Evolutionary conservation across 2,797 vertebrate species (phyloP).

Genomic region (Mionectes olivaceus): DNA sequence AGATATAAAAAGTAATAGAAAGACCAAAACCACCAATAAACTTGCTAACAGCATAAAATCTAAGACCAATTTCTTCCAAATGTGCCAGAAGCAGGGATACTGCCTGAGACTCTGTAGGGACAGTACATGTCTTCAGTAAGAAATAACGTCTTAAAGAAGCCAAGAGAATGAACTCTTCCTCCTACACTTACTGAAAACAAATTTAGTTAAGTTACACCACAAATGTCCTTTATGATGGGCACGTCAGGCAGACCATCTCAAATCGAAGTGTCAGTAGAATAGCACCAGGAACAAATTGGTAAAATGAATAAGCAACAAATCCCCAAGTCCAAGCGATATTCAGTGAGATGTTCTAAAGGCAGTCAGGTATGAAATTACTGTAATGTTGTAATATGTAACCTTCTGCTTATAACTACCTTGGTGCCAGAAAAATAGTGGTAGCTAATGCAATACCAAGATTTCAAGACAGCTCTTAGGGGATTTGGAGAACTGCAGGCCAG

Average conservation of each 20-base stretch:
- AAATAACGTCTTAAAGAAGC: background rate
- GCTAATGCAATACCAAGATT: background rate
- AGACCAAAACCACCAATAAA: background rate
- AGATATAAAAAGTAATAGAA: background rate
- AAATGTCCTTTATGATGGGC: background rate
- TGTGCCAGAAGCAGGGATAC: background rate
- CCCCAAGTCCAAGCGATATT: background rate
- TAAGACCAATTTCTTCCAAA: background rate
- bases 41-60: background rate
- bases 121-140: background rate
- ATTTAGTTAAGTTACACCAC: background rate
- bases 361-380: constrained; percentile 37
- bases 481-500: background rate
- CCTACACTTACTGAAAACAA: background rate
- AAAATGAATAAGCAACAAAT: constrained; percentile 23
- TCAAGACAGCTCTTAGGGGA: background rate
- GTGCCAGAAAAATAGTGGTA: background rate
- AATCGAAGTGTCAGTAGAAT: background rate
- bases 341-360: constrained; percentile 13
- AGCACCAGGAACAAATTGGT: background rate
- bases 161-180: background rate
- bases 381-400: background rate
- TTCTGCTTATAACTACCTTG: constrained; percentile 3
- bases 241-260: background rate
- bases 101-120: background rate